phyloP scores from a whole-genome alignment of 1,140 invertebrate species.

The Drosophila persimilis region DNA sequence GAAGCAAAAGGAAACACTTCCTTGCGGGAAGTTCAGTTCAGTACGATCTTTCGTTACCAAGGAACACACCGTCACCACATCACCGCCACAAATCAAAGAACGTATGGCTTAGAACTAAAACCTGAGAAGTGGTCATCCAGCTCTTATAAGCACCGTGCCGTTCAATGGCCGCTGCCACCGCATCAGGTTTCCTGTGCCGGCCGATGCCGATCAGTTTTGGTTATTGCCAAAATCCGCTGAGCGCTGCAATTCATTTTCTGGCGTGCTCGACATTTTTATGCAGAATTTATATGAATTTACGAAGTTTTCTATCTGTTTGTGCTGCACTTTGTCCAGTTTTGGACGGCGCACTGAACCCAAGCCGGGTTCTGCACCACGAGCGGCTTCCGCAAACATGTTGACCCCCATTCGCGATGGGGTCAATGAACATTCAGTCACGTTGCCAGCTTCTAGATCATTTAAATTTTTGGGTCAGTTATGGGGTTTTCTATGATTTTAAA shows the following conservation, averaged over 20 bases:
- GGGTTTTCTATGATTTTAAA: too few species aligned
- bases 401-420: conserved; percentile 62
- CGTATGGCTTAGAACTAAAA: conserved; percentile 63
- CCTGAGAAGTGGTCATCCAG: conserved; percentile 51
- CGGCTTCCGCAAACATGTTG: conserved; percentile 70
- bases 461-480: conserved; percentile 20
- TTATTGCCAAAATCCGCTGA: conserved; percentile 63
- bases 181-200: conserved; percentile 64
- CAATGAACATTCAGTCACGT: conserved; percentile 59
- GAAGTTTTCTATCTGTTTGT: conserved; percentile 24
- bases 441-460: conserved; percentile 8
- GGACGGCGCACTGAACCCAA: conserved; percentile 31
- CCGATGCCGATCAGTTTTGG: conserved; percentile 38
- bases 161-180: conserved; percentile 76
- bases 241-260: conserved; percentile 54
- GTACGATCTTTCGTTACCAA: not conserved
- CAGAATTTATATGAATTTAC: conserved; percentile 69
- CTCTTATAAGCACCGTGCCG: conserved; percentile 69
- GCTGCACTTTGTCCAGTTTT: conserved; percentile 49
- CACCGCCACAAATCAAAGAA: conserved; percentile 22
- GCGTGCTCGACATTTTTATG: conserved; percentile 75
- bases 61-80: not conserved
- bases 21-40: not conserved
- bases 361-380: conserved; percentile 25
- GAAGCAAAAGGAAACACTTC: too few species aligned